Percentiles rank a stretch among this genome's conserved stretches.
Conservation (phyloP, 2,888 invertebrate species). For the Euplexia lucipara region DNA sequence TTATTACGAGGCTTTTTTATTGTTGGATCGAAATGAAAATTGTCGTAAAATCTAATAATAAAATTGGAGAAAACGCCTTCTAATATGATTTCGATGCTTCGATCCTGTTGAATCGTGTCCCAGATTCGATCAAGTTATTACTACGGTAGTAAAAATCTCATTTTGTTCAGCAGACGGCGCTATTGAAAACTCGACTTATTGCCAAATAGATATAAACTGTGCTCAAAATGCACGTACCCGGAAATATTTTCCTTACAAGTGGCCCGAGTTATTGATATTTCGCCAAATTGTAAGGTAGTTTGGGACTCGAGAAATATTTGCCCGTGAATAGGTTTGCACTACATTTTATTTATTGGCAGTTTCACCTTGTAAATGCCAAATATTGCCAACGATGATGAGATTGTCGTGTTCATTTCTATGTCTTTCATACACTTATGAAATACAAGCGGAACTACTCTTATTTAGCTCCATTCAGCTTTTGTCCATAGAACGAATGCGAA, state of each 20-base stretch:
- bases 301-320: conserved; percentile 43
- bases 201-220: conserved; percentile 75
- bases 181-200: conserved; percentile 77
- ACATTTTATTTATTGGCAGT: conserved; percentile 38
- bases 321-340: conserved; percentile 20
- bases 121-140: conserved; percentile 76
- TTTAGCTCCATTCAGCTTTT: too few species aligned
- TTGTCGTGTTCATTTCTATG: neutral
- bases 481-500: too few species aligned
- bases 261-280: conserved; percentile 66
- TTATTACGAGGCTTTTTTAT: conserved; percentile 49
- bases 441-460: too few species aligned
- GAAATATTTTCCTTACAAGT: conserved; percentile 67
- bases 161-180: conserved; percentile 71
- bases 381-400: conserved; percentile 14
- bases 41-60: conserved; percentile 69
- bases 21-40: conserved; percentile 56
- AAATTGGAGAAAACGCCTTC: conserved; percentile 65
- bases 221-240: conserved; percentile 69
- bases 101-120: conserved; percentile 62
- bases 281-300: conserved; percentile 63
- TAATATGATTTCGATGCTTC: conserved; percentile 68
- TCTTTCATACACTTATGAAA: neutral
- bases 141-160: conserved; percentile 78
- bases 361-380: conserved; percentile 28